Base-by-base conservation (phyloP, 1,140 invertebrate species). In the Heliconius hewitsoni region DNA sequence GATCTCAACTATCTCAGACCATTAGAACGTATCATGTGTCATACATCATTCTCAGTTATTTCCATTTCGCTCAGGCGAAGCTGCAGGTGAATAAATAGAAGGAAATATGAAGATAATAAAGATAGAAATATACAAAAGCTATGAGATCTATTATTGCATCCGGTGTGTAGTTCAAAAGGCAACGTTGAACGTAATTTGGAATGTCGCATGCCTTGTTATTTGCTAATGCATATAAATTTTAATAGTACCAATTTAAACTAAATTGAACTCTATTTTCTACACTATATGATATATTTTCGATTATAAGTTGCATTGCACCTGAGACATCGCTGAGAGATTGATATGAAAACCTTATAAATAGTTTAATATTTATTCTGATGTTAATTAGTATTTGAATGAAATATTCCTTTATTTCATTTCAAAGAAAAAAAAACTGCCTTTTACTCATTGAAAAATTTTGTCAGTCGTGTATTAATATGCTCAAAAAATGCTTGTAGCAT, bases 111-210 rank as follows among this genome's bases (percentile, higher is more conserved):
- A 46, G 42, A 46, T 42, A 46, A 46, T 46, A 46, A 46, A 46
- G 42, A 11, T 8, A 13, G 11, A 66, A n/a, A 66, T 27, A 30
- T 13, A 66, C 23, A 66, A 66, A 66, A 5, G 27, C 60, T 30
- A 66, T 30, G 11, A 66, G 23, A 66, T 66, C 9, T 66, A 27
- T 66, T 66, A 66, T 66, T 66, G 27, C 60, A 66, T 66, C 60
- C 60, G 60, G 60, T 66, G 27, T 30, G 9, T 8, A 66, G 60
- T 66, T 76, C 74, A 46, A 76, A 70, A 76, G 60, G 57, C 23
- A 70, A 76, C 42, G 55, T 60, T 66, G 39, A 60, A 70, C 60
- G 60, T 71, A 76, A 75, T 75, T 75, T 37, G 55, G 23, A 75
- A 75, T n/a, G 55, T 30, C 66, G 74, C 57, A 19, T 76, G 39